Evolutionary conservation across 2,888 invertebrate species (phyloP).

Genomic region (Macropis europaea): DNA sequence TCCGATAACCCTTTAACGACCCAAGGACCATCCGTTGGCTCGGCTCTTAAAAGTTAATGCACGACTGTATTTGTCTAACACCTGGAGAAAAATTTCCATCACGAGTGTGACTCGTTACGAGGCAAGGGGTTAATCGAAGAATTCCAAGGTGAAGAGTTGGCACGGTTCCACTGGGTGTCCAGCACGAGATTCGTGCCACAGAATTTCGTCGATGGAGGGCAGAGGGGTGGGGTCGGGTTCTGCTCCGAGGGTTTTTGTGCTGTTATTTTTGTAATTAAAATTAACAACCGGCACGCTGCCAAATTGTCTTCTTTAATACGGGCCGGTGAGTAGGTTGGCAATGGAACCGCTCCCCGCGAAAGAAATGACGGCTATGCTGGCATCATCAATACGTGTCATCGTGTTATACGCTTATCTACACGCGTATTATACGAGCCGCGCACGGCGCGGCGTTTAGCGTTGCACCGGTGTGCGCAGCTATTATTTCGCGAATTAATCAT

Average conservation of each 20-base stretch:
- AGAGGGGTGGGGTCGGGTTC: neutral
- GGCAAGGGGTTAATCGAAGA: too few relatives aligned
- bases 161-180: conserved; percentile 9
- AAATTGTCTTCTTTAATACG: conserved; percentile 77
- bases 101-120: too few relatives aligned
- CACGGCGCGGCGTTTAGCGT: conserved; percentile 36
- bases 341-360: conserved; percentile 28
- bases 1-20: too few relatives aligned
- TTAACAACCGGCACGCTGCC: conserved; percentile 77
- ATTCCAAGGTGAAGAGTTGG: too few relatives aligned
- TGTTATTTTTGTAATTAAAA: conserved; percentile 78
- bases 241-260: conserved; percentile 59
- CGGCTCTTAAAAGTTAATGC: too few relatives aligned
- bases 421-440: conserved; percentile 37
- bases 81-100: too few relatives aligned
- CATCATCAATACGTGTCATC: conserved; percentile 79
- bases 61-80: too few relatives aligned
- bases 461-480: conserved; percentile 18
- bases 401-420: conserved; percentile 62
- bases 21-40: too few relatives aligned
- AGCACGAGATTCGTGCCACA: conserved; percentile 43
- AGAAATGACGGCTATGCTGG: conserved; percentile 73
- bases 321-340: conserved; percentile 59
- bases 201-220: conserved; percentile 34
- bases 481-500: conserved; percentile 53